These are phyloP conservation scores for Nephrotoma appendiculata DNA, from an alignment of 2,888 invertebrate genomes.

Conservation along the genomic window DNA sequence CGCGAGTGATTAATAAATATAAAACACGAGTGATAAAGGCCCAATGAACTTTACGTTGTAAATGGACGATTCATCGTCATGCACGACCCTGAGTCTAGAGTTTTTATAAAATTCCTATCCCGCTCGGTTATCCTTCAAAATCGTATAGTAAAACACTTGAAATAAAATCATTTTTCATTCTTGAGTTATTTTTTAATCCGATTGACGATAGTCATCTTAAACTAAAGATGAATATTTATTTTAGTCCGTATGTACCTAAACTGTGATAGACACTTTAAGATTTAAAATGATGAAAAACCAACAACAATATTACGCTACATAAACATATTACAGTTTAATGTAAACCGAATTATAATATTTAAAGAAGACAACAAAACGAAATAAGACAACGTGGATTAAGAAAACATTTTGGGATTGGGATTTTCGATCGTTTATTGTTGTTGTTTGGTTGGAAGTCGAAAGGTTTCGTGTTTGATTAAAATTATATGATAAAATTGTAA, in stretches of 20 bases:
- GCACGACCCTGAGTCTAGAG: neutral
- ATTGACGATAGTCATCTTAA: neutral
- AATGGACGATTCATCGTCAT: neutral
- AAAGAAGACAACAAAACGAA: neutral
- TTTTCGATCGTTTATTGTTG: neutral
- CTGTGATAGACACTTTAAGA: neutral
- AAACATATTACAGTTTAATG: neutral
- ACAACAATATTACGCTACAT: neutral
- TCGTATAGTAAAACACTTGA: neutral
- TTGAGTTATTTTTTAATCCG: neutral
- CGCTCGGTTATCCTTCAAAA: neutral
- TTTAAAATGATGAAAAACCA: neutral
- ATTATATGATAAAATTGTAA: neutral
- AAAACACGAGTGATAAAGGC: neutral
- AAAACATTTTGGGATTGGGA: neutral
- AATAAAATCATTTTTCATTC: neutral
- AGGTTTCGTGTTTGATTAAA: neutral
- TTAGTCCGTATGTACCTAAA: neutral
- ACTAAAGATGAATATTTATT: neutral
- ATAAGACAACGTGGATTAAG: neutral
- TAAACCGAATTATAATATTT: neutral
- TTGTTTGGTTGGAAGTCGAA: neutral
- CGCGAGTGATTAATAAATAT: neutral
- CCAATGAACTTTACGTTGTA: neutral
- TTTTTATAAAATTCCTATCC: neutral